phyloP scores from a whole-genome alignment of 2,888 invertebrate genomes.

The Melieria picta region DNA sequence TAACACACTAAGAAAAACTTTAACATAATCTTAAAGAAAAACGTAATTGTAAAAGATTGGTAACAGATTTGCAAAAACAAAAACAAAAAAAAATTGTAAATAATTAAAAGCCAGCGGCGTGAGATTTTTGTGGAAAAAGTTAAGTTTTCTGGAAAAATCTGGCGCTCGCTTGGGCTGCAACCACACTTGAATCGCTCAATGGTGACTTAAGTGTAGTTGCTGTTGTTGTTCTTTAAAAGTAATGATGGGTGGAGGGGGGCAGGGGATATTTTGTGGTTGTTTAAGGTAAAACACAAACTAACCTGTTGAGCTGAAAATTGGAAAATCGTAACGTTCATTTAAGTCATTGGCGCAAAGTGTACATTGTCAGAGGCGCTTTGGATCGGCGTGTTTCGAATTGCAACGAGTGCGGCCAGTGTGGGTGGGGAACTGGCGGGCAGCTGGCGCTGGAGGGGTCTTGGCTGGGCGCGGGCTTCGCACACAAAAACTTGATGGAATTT shows the following conservation, averaged over 20 bases:
- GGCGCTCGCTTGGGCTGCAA: no score
- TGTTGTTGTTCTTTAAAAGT: no score
- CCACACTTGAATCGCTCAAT: no score
- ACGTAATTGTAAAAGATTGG: neutral
- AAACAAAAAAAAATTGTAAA: conserved; percentile 33
- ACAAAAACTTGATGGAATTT: conserved; percentile 6
- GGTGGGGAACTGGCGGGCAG: neutral
- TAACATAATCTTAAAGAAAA: conserved; percentile 22
- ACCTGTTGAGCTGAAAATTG: conserved; percentile 63
- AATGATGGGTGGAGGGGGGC: no score
- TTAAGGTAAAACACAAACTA: conserved; percentile 49
- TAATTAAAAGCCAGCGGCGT: conserved; percentile 12
- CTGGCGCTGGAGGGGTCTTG: neutral
- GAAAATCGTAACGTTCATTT: conserved; percentile 32
- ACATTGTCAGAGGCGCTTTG: neutral
- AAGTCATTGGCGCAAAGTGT: conserved; percentile 16
- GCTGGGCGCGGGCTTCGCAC: conserved; percentile 28
- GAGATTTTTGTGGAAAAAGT: neutral
- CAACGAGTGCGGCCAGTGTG: no score
- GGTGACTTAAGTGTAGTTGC: no score
- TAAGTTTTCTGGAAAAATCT: neutral
- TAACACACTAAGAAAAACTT: no score
- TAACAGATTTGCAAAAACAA: neutral
- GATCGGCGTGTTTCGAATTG: neutral
- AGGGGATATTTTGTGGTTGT: neutral